Evolutionary conservation across 2,888 invertebrate species (phyloP).

Genomic region (Tipula helvola): DNA sequence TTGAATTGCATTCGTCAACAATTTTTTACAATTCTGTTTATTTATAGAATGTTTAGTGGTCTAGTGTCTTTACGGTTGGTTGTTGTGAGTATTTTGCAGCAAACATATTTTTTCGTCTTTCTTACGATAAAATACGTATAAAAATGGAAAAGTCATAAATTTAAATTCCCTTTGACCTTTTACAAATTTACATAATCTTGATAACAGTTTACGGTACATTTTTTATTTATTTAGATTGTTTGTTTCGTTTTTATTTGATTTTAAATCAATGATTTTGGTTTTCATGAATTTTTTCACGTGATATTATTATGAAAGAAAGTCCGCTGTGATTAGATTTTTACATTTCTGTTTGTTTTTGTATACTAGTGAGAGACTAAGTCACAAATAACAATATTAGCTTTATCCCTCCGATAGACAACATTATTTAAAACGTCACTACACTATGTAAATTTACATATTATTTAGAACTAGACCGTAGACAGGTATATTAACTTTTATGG

Average conservation of each 20-base stretch:
- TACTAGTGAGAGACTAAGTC: no score
- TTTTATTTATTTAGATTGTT: background rate
- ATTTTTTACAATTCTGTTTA: background rate
- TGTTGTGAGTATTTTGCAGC: background rate
- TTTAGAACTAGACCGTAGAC: no score
- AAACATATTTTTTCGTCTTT: background rate
- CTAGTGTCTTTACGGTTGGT: background rate
- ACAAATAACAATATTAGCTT: background rate
- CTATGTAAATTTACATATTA: background rate
- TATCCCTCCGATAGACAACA: background rate
- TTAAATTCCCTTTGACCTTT: background rate
- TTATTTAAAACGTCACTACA: background rate
- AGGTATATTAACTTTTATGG: no score
- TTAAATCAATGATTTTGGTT: background rate
- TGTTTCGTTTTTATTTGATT: background rate
- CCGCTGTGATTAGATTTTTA: background rate
- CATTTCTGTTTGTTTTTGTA: no score
- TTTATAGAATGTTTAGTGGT: background rate
- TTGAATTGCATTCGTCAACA: background rate
- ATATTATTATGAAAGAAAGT: background rate
- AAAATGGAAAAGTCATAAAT: background rate
- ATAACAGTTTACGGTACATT: background rate
- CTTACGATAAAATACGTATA: background rate
- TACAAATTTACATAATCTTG: background rate
- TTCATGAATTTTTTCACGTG: background rate